phyloP scores from a whole-genome alignment of 1,140 invertebrate species.

The Potamilus streckersoni region DNA sequence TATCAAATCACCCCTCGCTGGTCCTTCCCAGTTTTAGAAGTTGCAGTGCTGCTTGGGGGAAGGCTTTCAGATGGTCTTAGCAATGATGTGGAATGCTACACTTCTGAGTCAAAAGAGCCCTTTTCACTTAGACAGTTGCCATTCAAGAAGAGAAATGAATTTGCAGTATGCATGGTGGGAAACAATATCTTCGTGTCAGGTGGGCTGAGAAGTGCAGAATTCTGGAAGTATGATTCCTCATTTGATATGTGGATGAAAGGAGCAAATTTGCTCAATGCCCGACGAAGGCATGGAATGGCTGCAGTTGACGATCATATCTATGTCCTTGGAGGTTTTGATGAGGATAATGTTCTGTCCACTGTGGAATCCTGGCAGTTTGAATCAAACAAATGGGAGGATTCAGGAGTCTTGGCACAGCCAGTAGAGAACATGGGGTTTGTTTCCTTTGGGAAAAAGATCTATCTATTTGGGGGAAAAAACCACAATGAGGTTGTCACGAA shows the following conservation, averaged over 20 bases:
- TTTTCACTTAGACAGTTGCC: constrained; percentile 54
- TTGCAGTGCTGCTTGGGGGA: constrained; percentile 57
- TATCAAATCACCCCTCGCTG: constrained; percentile 61
- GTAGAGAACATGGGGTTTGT: constrained; percentile 65
- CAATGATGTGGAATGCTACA: constrained; percentile 60
- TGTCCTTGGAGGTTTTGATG: constrained; percentile 62
- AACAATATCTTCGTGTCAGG: constrained; percentile 63
- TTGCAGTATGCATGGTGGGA: constrained; percentile 55
- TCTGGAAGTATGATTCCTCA: constrained; percentile 62
- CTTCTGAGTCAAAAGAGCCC: constrained; percentile 55
- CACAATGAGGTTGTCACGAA: constrained; percentile 61
- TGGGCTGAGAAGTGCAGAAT: constrained; percentile 58
- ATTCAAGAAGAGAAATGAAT: constrained; percentile 63
- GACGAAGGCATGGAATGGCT: constrained; percentile 60
- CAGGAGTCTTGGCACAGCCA: constrained; percentile 46
- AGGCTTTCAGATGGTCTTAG: constrained; percentile 58
- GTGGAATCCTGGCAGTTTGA: constrained; percentile 60
- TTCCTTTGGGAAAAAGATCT: constrained; percentile 55
- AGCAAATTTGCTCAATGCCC: constrained; percentile 53
- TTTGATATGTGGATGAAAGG: constrained; percentile 61
- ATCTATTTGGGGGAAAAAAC: constrained; percentile 62
- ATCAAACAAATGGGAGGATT: constrained; percentile 52
- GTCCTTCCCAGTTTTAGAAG: constrained; percentile 50
- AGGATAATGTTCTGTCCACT: constrained; percentile 55
- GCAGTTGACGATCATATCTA: constrained; percentile 57